Evolutionary conservation across 2,888 invertebrate genomes (phyloP), one percentile per base, ranked within the genome.

Genomic region (Adelognathus sp.): DNA sequence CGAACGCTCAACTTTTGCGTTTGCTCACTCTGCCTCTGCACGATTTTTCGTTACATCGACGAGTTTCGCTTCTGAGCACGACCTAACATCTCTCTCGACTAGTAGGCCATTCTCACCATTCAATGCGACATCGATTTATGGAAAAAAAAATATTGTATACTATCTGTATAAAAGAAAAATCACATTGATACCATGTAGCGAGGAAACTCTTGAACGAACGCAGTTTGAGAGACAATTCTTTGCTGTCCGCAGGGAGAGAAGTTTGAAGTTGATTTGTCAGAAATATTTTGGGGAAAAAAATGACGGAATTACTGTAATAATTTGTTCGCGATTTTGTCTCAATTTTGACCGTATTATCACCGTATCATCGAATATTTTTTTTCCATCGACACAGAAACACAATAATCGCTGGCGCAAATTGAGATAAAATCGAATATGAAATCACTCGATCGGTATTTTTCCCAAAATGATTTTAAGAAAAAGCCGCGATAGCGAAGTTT

Each of bases 1-100:
- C 27, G 29, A 41, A 39, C n/a, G 14, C 27, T 52, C 18, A 44
- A 7, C 33, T 69, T 50, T 60, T 69, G 44, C 44, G 60, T 21
- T 61, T 14, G 27, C 6, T 31, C 31, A 18, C 60, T 56, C 21
- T 61, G 4, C 31, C 9, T 16, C 0, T 3, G 21, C 2, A 29
- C 14, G 14, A 29, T 56, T 29, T 58, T 41, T 44, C 33, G 44
- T 54, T 64, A 27, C 21, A 41, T 11, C 24, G 52, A 31, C 4
- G 18, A 16, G 14, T n/a, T 29, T 69, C 21, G 9, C 18, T 60
- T n/a, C n/a, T 24, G 54, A 16, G 50, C 50, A 50, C 5, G 21
- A 24, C n/a, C n/a, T n/a, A 50, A 11, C 21, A 11, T 50, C 11
- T 9, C 16, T 18, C 11, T 21, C 46, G 21, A 21, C 9, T 9